These are phyloP conservation scores for Macropus fuliginosus DNA, from an alignment of 2,797 vertebrate species.

Conservation along the genomic window DNA sequence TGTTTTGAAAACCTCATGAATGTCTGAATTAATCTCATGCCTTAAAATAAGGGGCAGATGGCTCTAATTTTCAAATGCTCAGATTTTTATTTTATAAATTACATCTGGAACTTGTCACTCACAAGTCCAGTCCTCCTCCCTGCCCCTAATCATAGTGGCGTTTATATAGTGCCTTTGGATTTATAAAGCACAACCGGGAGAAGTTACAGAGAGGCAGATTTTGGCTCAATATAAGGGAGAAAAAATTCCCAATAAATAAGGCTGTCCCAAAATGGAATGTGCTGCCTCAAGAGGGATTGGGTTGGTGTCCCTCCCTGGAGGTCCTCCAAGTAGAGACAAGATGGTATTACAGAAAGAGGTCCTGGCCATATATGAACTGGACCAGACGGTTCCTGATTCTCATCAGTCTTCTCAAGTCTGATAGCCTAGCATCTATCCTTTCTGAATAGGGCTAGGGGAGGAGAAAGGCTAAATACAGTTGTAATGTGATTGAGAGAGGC, in stretches of 20 bases:
- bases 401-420: no score
- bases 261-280: background rate
- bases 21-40: background rate
- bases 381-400: background rate
- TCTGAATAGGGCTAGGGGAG: background rate
- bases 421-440: background rate
- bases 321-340: background rate
- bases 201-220: background rate
- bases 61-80: background rate
- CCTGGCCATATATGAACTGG: background rate
- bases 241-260: background rate
- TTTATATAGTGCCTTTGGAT: background rate
- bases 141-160: background rate
- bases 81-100: background rate
- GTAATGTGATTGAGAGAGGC: background rate
- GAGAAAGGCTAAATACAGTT: background rate
- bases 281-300: background rate
- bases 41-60: background rate
- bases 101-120: background rate
- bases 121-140: background rate
- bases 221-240: background rate
- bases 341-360: background rate
- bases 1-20: background rate
- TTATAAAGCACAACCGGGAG: background rate
- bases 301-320: background rate